A percentile compares a stretch with the other conserved stretches of the same genome.
phyloP scores from a whole-genome alignment of 2,113 vertebrate species.

The Gadus chalcogrammus region DNA sequence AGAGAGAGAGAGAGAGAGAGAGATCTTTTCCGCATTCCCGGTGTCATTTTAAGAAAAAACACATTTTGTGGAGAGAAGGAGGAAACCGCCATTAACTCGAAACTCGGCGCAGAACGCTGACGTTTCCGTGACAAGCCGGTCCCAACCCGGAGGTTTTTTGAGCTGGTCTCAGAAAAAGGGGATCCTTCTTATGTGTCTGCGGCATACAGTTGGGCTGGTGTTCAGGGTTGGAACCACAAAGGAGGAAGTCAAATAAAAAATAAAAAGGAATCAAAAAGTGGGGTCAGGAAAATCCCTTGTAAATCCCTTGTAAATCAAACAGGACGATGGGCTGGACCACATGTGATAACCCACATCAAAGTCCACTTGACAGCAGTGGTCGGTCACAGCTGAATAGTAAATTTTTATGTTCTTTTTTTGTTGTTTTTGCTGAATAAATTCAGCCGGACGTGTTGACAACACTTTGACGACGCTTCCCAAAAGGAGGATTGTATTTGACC shows the following conservation, averaged over 20 bases:
- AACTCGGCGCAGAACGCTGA: background rate
- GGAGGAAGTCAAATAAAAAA: conserved; percentile 11
- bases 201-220: conserved; percentile 10
- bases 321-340: conserved; percentile 28
- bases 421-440: no score
- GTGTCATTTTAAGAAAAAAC: conserved; percentile 4
- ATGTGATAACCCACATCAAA: conserved; percentile 30
- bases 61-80: background rate
- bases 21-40: conserved; percentile 8
- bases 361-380: background rate
- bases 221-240: conserved; percentile 10
- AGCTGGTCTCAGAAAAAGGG: background rate
- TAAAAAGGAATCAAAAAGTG: conserved; percentile 13
- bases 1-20: background rate
- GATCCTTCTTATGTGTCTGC: background rate
- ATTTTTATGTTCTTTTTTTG: no score
- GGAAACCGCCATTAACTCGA: background rate
- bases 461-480: no score
- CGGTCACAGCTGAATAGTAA: no score
- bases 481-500: no score
- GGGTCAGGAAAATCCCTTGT: background rate
- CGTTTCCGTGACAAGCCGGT: background rate
- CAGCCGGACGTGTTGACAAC: no score
- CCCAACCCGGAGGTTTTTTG: background rate
- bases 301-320: conserved; percentile 21